A percentile compares a stretch with the other conserved stretches of the same genome.
phyloP scores from a whole-genome alignment of 2,113 vertebrate genomes.

The Numenius arquata region DNA sequence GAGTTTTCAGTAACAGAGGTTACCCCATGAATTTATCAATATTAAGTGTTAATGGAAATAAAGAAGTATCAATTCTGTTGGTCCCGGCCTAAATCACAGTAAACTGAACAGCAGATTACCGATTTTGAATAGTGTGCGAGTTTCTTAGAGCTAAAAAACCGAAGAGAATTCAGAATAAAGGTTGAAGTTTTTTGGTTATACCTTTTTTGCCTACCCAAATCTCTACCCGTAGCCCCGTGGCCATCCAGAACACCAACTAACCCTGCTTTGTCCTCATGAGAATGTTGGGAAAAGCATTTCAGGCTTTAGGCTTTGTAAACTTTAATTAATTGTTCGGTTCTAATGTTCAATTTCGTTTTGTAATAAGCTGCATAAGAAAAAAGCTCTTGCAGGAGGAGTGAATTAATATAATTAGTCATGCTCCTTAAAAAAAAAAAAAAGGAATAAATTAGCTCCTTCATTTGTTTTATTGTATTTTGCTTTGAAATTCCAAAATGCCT shows the following conservation, averaged over 20 bases:
- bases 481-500: neutral
- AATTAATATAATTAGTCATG: neutral
- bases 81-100: neutral
- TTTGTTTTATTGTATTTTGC: neutral
- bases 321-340: neutral
- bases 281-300: neutral
- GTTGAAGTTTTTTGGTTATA: neutral
- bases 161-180: neutral
- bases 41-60: neutral
- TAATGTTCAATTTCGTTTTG: neutral
- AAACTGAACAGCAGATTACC: neutral
- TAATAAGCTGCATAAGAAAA: neutral
- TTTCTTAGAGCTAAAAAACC: neutral
- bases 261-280: neutral
- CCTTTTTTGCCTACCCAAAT: neutral
- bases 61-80: neutral
- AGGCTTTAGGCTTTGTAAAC: neutral
- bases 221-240: neutral
- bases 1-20: neutral
- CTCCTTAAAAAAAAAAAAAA: neutral
- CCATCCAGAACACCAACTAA: neutral
- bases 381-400: neutral
- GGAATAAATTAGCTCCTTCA: neutral
- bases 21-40: neutral
- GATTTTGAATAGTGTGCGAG: fast-evolving